phyloP scores from a whole-genome alignment of 2,113 vertebrate genomes.

The Gnathonemus echidnorhynchus region DNA sequence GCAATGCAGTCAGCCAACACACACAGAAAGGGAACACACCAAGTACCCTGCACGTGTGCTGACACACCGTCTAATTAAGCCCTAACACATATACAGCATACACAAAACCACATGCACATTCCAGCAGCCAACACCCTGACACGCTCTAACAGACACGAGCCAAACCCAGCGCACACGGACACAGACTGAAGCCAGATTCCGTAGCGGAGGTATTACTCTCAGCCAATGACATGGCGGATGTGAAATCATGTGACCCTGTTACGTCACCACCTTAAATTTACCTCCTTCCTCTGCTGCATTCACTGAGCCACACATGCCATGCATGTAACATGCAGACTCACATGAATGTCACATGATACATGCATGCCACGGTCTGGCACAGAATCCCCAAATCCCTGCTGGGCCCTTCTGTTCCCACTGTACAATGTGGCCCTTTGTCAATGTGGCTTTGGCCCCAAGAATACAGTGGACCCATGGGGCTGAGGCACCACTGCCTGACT shows the following conservation, averaged over 20 bases:
- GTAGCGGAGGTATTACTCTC: not conserved
- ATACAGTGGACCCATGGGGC: not conserved
- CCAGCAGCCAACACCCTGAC: not conserved
- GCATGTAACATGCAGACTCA: not conserved
- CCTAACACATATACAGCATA: not conserved
- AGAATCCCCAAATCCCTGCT: not conserved
- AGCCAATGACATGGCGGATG: not conserved
- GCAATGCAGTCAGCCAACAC: not conserved
- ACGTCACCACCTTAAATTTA: not conserved
- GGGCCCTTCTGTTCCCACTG: not conserved
- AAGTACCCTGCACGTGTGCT: not conserved
- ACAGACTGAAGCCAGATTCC: not conserved
- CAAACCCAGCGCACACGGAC: not conserved
- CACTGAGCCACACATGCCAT: not conserved
- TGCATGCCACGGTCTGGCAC: not conserved
- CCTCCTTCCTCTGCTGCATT: not conserved
- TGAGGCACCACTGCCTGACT: not conserved
- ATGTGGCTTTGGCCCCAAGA: not conserved
- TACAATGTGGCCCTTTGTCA: conserved; percentile 15
- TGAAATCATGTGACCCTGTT: not conserved
- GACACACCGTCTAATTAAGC: not conserved
- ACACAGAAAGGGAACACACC: not conserved
- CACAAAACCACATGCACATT: not conserved
- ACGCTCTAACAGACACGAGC: not conserved
- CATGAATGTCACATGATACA: not conserved